phyloP scores from a whole-genome alignment of 2,888 invertebrate species.

The Machimus rusticus region DNA sequence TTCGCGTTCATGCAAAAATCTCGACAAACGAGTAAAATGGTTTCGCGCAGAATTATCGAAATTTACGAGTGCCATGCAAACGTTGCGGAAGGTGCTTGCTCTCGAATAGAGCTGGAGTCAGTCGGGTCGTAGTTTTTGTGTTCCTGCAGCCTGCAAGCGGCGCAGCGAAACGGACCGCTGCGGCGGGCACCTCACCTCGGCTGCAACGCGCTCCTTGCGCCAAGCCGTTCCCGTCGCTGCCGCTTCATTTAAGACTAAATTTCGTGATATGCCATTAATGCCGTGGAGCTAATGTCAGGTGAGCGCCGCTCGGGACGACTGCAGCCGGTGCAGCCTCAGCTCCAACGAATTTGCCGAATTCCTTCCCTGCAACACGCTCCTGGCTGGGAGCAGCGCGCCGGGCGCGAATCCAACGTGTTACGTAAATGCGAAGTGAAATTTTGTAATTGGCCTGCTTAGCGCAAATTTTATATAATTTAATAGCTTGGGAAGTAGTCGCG shows the following conservation, averaged over 20 bases:
- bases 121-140: neutral
- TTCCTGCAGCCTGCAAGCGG: neutral
- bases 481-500: neutral
- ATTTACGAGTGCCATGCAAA: conserved; percentile 17
- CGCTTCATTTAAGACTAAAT: conserved; percentile 17
- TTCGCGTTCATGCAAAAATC: conserved; percentile 5
- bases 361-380: neutral
- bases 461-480: conserved; percentile 15
- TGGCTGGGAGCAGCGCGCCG: neutral
- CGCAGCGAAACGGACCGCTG: neutral
- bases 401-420: neutral
- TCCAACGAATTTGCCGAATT: neutral
- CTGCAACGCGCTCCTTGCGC: neutral
- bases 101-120: neutral
- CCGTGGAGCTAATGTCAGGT: neutral
- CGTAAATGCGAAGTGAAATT: conserved; percentile 20
- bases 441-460: conserved; percentile 23
- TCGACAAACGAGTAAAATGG: conserved; percentile 13
- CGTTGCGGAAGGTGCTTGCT: neutral
- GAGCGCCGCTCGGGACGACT: neutral
- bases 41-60: conserved; percentile 18
- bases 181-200: neutral
- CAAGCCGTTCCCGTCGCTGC: neutral
- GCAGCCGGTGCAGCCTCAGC: neutral
- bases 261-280: conserved; percentile 34